phyloP scores from a whole-genome alignment of 2,113 vertebrate genomes.

The Chlamydotis undulata region DNA sequence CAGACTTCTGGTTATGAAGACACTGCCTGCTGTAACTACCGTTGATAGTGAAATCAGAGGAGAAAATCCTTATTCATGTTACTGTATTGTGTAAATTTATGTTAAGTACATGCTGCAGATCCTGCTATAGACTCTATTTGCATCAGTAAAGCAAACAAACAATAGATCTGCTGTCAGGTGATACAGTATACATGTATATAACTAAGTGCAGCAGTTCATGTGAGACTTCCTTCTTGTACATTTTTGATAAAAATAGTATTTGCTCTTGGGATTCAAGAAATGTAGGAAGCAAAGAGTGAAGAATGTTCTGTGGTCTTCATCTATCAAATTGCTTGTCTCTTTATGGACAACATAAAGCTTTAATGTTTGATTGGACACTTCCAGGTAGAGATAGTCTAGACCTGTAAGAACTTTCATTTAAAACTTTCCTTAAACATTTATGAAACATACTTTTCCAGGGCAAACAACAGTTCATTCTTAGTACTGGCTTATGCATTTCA shows the following conservation, averaged over 20 bases:
- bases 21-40: background rate
- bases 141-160: background rate
- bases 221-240: background rate
- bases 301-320: background rate
- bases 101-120: background rate
- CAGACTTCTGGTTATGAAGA: background rate
- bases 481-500: background rate
- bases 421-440: background rate
- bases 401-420: background rate
- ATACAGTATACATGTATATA: background rate
- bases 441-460: background rate
- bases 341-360: background rate
- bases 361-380: background rate
- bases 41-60: background rate
- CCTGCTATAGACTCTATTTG: background rate
- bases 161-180: background rate
- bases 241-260: background rate
- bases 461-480: background rate
- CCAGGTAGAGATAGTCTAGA: background rate
- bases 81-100: background rate
- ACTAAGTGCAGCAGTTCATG: background rate
- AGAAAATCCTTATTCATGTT: background rate
- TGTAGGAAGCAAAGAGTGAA: background rate
- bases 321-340: background rate
- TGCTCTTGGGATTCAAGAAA: background rate